phyloP scores from a whole-genome alignment of 1,140 invertebrate genomes.

The Atta texana region DNA sequence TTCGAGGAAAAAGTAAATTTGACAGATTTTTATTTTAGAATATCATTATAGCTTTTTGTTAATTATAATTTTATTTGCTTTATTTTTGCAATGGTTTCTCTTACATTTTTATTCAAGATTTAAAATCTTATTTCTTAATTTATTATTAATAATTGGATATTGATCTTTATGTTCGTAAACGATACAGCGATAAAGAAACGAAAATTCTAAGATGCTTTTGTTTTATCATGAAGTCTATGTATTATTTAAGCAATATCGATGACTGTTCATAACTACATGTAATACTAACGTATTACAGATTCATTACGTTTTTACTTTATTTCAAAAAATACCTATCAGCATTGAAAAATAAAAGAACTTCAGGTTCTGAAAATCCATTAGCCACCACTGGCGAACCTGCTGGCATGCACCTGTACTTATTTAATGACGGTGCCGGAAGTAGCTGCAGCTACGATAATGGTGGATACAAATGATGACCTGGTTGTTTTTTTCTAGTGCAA shows the following conservation, averaged over 20 bases:
- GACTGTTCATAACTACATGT: not conserved
- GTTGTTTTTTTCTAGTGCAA: constrained; percentile 43
- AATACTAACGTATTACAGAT: not conserved
- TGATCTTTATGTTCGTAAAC: not conserved
- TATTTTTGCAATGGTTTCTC: not conserved
- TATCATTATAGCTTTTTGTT: not conserved
- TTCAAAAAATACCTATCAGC: not conserved
- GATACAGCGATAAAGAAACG: not conserved
- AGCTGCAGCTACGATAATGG: constrained; percentile 59
- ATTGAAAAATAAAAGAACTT: constrained; percentile 24
- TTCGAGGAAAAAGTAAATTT: not conserved
- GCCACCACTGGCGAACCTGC: constrained; percentile 17
- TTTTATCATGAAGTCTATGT: constrained; percentile 22
- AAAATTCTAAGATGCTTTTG: not conserved
- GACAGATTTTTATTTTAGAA: not conserved
- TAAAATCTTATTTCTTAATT: not conserved
- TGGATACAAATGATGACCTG: constrained; percentile 64
- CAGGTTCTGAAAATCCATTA: constrained; percentile 38
- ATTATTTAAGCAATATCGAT: not conserved
- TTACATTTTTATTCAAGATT: not conserved
- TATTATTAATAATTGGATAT: not conserved
- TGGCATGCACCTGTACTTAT: constrained; percentile 46
- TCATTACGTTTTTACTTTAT: constrained; percentile 21
- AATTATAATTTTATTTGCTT: not conserved
- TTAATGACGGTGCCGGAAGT: constrained; percentile 31